These are phyloP conservation scores for Heliconius hortense DNA, from an alignment of 2,888 invertebrate species.

Conservation along the genomic window DNA sequence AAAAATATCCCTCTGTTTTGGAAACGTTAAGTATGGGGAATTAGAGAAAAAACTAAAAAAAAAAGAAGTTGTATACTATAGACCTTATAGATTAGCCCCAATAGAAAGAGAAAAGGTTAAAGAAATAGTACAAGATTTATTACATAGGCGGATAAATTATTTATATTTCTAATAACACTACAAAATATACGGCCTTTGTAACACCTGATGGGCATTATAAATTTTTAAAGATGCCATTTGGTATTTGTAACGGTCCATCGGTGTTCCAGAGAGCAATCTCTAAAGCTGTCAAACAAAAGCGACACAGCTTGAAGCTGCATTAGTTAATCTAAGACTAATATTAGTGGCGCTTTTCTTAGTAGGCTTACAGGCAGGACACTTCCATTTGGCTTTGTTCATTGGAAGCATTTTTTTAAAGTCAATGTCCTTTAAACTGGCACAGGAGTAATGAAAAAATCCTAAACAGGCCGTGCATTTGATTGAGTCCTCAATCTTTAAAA, in stretches of 20 bases:
- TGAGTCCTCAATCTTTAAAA: too few relatives aligned
- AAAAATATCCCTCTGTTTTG: too few relatives aligned
- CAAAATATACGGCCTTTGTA: slow-evolving; percentile 41
- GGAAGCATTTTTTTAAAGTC: too few relatives aligned
- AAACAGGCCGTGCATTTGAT: too few relatives aligned
- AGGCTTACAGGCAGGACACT: too few relatives aligned
- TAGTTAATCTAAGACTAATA: too few relatives aligned
- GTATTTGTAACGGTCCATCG: slow-evolving; percentile 42
- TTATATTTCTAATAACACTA: slow-evolving; percentile 28
- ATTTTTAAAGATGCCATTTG: slow-evolving; percentile 45
- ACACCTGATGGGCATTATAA: slow-evolving; percentile 41
- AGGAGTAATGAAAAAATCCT: too few relatives aligned
- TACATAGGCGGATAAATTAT: slow-evolving; percentile 34
- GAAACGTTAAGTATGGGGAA: slow-evolving; percentile 38
- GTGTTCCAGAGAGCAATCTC: slow-evolving; percentile 43
- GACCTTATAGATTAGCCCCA: slow-evolving; percentile 43
- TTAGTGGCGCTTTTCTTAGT: too few relatives aligned
- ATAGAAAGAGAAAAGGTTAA: slow-evolving; percentile 42
- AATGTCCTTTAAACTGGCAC: too few relatives aligned
- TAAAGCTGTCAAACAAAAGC: slow-evolving; percentile 41
- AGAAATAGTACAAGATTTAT: slow-evolving; percentile 38
- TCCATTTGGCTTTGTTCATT: too few relatives aligned
- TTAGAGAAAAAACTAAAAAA: slow-evolving; percentile 20
- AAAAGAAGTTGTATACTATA: slow-evolving; percentile 36
- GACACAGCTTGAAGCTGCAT: too few relatives aligned